Evolutionary conservation across 2,888 invertebrate species (phyloP), one percentile per base, ranked within the genome.

Genomic region (Drosophila formosana): DNA sequence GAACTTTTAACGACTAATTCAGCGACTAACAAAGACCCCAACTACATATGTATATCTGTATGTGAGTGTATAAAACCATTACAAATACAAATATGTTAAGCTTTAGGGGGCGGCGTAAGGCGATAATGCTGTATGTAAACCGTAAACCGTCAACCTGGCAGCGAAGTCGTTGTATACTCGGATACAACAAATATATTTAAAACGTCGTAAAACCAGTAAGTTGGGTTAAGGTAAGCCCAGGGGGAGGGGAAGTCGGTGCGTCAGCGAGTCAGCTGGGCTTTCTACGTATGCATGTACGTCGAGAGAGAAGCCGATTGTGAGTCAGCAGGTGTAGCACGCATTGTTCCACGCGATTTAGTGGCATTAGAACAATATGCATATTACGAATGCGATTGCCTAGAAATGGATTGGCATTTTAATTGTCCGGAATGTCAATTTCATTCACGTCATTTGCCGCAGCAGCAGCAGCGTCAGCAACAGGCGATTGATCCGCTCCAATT

Each of bases 401-500:
- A 51, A 60, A 66, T 52, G 57, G 25, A 52, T 37, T 32, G 18
- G 34, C 55, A 30, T 32, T 32, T 4, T 37, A 57, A 60, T 43
- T 25, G 49, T 25, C 18, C 32, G 47, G 11, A 25, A 56, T 39
- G 50, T 18, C 49, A 45, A 57, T 34, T 43, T 18, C 43, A 37
- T n/a, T 11, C 51, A 47, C 13, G 30, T 39, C 25, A 52, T 45
- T 46, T 8, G 32, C 30, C 0, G 18, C 18, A 18, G 18, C 18
- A 18, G 18, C 18, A 18, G 18, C 18, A 1, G 0, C 18, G 8
- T 34, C 52, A 30, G 34, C 41, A 43, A 53, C 30, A 13, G 4
- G 39, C 46, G 13, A 50, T 63, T 55, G 81, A 57, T 66, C 39
- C 78, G 83, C 75, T 82, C 78, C 75, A 80, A 52, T 80, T 80